These are phyloP conservation scores for Amia ocellicauda DNA, from an alignment of 2,113 vertebrate species.

Conservation along the genomic window DNA sequence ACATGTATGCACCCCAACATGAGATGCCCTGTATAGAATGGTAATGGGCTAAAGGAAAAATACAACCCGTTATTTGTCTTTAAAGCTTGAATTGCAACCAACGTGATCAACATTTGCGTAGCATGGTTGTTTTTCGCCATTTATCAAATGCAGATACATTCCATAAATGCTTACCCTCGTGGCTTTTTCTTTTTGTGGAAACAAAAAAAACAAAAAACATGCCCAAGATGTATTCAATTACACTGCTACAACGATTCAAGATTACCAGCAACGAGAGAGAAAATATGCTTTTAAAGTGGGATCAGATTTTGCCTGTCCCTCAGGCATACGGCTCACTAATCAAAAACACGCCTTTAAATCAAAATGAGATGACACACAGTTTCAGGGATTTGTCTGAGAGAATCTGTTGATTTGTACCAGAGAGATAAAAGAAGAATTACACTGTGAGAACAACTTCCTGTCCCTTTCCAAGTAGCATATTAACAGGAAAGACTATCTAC, in stretches of 20 bases:
- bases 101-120: slow-evolving; percentile 32
- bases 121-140: not conserved
- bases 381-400: not conserved
- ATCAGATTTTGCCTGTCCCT: slow-evolving; percentile 7
- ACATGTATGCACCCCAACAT: too few relatives aligned
- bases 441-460: too few relatives aligned
- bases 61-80: not conserved
- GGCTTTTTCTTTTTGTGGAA: slow-evolving; percentile 4
- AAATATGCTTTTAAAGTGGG: slow-evolving; percentile 11
- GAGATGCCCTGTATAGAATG: too few relatives aligned
- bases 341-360: slow-evolving; percentile 1
- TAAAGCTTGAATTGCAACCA: not conserved
- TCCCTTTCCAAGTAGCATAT: not conserved
- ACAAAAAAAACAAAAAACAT: too few relatives aligned
- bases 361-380: not conserved
- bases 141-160: slow-evolving; percentile 1
- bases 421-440: slow-evolving; percentile 5
- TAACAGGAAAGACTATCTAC: not conserved
- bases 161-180: not conserved
- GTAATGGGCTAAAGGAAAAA: too few relatives aligned
- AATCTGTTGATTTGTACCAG: not conserved
- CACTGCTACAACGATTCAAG: slow-evolving; percentile 3
- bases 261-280: slow-evolving; percentile 4
- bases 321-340: not conserved
- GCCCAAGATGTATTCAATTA: slow-evolving; percentile 15